Conservation (phyloP, 2,888 invertebrate genomes). For the Muschampia plurimacula region DNA sequence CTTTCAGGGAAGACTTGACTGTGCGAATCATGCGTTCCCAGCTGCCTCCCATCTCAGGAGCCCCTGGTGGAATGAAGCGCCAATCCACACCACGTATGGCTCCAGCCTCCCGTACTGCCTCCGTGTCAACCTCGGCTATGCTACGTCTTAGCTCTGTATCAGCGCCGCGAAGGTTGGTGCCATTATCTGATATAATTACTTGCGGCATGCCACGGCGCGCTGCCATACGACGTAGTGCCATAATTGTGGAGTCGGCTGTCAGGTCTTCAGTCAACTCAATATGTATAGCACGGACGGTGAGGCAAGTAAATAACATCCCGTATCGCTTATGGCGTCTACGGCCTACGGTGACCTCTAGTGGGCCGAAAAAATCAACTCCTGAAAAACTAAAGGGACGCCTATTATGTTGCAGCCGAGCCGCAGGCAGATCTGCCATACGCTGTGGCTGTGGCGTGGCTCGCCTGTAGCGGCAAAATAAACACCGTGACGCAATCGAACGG, state of each 20-base stretch:
- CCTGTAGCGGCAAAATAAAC: slow-evolving; percentile 3
- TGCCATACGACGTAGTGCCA: background rate
- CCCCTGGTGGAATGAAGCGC: slow-evolving; percentile 41
- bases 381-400: slow-evolving; percentile 6
- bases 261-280: background rate
- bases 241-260: background rate
- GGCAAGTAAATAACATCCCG: background rate
- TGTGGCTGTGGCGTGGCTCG: background rate
- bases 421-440: background rate
- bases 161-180: background rate
- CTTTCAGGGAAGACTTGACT: background rate
- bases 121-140: background rate
- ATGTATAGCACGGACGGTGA: background rate
- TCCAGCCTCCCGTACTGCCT: slow-evolving; percentile 13
- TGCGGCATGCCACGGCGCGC: background rate
- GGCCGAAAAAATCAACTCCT: background rate
- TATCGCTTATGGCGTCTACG: background rate
- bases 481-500: background rate
- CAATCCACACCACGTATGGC: slow-evolving; percentile 39
- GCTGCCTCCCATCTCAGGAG: slow-evolving; percentile 42
- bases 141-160: background rate
- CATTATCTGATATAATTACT: slow-evolving; percentile 5
- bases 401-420: background rate
- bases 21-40: slow-evolving; percentile 39
- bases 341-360: background rate